Evolutionary conservation across 2,797 vertebrate genomes (phyloP).

Genomic region (Lophotriccus pileatus): DNA sequence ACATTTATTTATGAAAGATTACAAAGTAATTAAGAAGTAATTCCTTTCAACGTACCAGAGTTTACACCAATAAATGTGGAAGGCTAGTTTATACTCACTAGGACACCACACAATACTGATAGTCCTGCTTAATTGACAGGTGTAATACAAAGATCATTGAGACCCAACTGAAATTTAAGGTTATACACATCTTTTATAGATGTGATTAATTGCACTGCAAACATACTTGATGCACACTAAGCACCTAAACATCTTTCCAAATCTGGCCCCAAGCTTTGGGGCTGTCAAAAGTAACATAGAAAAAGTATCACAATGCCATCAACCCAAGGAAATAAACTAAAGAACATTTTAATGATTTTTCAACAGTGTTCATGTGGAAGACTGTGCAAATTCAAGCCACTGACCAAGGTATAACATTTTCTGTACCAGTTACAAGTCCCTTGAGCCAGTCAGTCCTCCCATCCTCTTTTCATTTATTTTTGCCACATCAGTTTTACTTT

Average conservation of each 20-base stretch:
- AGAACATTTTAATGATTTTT: background rate
- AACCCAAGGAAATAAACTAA: background rate
- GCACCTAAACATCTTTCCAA: background rate
- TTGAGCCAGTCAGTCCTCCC: background rate
- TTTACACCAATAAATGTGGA: background rate
- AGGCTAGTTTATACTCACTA: background rate
- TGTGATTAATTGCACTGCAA: background rate
- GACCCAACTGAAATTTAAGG: background rate
- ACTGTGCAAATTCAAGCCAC: background rate
- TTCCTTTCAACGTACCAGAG: background rate
- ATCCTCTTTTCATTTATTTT: background rate
- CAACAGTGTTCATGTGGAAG: background rate
- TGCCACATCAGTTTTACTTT: background rate
- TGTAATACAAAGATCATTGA: background rate
- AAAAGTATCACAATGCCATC: background rate
- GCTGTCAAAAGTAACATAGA: background rate
- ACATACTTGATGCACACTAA: background rate
- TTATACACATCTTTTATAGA: background rate
- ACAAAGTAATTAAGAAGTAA: background rate
- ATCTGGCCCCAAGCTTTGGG: background rate
- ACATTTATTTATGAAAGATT: background rate
- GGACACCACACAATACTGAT: background rate
- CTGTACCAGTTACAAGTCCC: background rate
- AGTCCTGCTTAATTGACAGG: background rate
- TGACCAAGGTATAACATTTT: background rate